Evolutionary conservation across 2,888 invertebrate genomes (phyloP).

Genomic region (Halocaridina rubra): DNA sequence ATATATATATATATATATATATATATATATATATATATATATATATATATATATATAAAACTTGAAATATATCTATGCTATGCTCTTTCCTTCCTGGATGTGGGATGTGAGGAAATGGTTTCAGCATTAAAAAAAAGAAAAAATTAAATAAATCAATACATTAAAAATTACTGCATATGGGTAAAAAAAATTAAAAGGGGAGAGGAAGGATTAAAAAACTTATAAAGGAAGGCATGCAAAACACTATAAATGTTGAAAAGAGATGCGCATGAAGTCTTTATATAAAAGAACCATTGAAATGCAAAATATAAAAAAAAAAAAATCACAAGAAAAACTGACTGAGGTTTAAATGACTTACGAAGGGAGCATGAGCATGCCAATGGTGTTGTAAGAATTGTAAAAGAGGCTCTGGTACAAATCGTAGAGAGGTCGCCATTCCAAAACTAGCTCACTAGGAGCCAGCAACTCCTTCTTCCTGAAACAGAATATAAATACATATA

Average conservation of each 20-base stretch:
- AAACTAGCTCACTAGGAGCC: constrained; percentile 80
- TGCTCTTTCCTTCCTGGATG: background rate
- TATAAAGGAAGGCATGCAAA: no score
- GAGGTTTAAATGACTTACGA: constrained; percentile 50
- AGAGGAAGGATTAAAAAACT: background rate
- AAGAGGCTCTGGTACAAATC: constrained; percentile 75
- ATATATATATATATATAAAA: background rate
- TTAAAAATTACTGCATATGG: no score
- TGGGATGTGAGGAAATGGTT: background rate
- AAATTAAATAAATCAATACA: no score
- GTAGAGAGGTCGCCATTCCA: constrained; percentile 89
- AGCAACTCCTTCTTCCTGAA: constrained; percentile 55
- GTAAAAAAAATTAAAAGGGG: background rate
- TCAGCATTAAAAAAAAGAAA: background rate
- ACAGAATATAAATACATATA: background rate
- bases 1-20: constrained; percentile 18
- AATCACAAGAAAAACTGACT: background rate
- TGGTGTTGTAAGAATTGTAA: constrained; percentile 67
- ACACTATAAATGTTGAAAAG: no score
- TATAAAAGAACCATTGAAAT: background rate
- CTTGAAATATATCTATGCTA: background rate
- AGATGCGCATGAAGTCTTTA: background rate
- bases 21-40: background rate
- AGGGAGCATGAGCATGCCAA: constrained; percentile 62
- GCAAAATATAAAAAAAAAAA: background rate